phyloP scores from a whole-genome alignment of 2,888 invertebrate genomes.

The Drosophila formosana region DNA sequence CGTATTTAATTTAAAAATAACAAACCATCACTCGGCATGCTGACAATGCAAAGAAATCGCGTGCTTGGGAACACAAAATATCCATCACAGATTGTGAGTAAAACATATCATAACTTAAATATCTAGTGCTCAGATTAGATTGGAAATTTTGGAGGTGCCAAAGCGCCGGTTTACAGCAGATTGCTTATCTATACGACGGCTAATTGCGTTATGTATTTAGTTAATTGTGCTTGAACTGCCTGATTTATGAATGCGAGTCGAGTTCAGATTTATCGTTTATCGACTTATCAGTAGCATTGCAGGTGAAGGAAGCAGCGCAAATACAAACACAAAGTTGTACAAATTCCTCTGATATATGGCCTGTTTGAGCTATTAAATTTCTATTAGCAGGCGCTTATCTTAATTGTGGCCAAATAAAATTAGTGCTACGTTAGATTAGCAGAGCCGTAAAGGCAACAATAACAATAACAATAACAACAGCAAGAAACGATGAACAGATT shows the following conservation, averaged over 20 bases:
- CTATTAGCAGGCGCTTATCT: slow-evolving; percentile 38
- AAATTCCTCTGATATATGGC: slow-evolving; percentile 4
- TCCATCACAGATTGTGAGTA: background rate
- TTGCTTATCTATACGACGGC: slow-evolving; percentile 21
- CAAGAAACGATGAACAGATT: slow-evolving; percentile 7
- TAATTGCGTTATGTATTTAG: slow-evolving; percentile 8
- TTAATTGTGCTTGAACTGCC: slow-evolving; percentile 1
- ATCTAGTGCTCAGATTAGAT: background rate
- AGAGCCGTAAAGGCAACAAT: slow-evolving; percentile 3
- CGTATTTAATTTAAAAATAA: background rate
- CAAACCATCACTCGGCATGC: background rate
- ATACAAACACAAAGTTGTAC: background rate
- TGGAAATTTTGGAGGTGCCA: background rate
- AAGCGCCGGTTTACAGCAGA: background rate
- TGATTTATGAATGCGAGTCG: slow-evolving; percentile 31
- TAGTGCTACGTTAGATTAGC: slow-evolving; percentile 22
- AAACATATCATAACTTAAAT: background rate
- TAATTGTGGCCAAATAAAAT: slow-evolving; percentile 30
- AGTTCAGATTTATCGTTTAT: slow-evolving; percentile 19
- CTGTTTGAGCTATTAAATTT: slow-evolving; percentile 26
- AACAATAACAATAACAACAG: background rate
- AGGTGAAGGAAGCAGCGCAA: background rate
- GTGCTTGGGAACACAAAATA: background rate
- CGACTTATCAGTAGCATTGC: slow-evolving; percentile 20
- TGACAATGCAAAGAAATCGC: background rate